A percentile compares a stretch with the other conserved stretches of the same genome.
Evolutionary conservation across 2,888 invertebrate genomes (phyloP).

Genomic region (Dynastes grantii): DNA sequence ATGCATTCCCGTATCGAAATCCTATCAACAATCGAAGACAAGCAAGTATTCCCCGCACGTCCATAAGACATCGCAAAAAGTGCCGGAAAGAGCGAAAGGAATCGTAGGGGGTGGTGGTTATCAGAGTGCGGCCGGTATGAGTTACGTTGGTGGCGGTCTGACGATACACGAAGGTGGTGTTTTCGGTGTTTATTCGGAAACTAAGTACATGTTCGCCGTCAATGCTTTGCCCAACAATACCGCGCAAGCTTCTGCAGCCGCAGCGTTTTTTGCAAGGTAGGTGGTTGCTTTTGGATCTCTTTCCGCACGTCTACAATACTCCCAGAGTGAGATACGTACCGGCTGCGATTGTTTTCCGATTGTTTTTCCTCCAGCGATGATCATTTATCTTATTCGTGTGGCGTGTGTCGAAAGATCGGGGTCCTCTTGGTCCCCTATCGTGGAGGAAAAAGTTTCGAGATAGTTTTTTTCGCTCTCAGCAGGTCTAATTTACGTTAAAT

Average conservation of each 20-base stretch:
- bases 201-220: constrained; percentile 74
- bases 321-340: constrained; percentile 5
- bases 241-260: constrained; percentile 74
- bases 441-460: constrained; percentile 19
- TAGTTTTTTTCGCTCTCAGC: constrained; percentile 24
- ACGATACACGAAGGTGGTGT: constrained; percentile 62
- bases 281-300: constrained; percentile 61
- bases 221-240: constrained; percentile 72
- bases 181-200: constrained; percentile 70
- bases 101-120: constrained; percentile 54
- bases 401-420: constrained; percentile 22
- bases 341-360: constrained; percentile 25
- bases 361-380: constrained; percentile 24
- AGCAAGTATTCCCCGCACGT: constrained; percentile 52
- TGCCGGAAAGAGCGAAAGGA: constrained; percentile 56
- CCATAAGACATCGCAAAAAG: constrained; percentile 54
- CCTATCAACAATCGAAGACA: constrained; percentile 53
- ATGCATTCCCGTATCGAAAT: constrained; percentile 51
- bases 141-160: constrained; percentile 57
- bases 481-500: constrained; percentile 42
- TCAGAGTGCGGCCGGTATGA: constrained; percentile 57
- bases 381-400: constrained; percentile 41
- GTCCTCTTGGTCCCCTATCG: neutral
- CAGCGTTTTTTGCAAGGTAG: constrained; percentile 77
- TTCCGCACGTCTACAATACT: neutral